phyloP scores from a whole-genome alignment of 2,113 vertebrate genomes.

The Petaurus breviceps region DNA sequence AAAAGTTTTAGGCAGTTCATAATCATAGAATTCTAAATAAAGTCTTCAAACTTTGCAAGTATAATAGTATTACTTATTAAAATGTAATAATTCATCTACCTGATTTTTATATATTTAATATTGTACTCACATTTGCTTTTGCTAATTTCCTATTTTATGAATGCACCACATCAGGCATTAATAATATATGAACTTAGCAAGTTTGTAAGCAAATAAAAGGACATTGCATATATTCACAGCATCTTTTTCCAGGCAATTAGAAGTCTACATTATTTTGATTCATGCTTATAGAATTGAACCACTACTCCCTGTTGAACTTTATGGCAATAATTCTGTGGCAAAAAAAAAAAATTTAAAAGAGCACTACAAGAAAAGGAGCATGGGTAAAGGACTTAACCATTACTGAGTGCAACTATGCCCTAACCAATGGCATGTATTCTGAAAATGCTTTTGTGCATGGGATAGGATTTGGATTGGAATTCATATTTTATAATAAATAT shows the following conservation, averaged over 20 bases:
- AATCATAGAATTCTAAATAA: slow-evolving; percentile 29
- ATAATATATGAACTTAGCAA: slow-evolving; percentile 21
- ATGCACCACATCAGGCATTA: neutral
- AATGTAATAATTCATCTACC: neutral
- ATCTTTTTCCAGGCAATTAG: slow-evolving; percentile 19
- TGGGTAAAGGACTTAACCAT: neutral
- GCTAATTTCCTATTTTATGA: slow-evolving; percentile 31
- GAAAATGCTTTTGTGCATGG: neutral
- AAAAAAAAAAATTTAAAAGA: neutral
- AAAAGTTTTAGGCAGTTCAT: neutral
- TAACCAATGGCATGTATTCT: neutral
- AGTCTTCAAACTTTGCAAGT: neutral
- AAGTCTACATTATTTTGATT: slow-evolving; percentile 36
- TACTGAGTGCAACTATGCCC: neutral
- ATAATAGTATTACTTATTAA: neutral
- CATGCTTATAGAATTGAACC: slow-evolving; percentile 27
- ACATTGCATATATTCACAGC: neutral
- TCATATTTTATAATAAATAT: neutral
- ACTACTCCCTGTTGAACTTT: neutral
- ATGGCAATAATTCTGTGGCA: slow-evolving; percentile 33
- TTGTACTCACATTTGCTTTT: slow-evolving; percentile 13
- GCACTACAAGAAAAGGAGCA: neutral
- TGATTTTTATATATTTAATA: neutral
- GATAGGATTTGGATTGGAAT: neutral
- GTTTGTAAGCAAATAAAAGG: slow-evolving; percentile 21